Conservation (phyloP, 2,113 vertebrate species). For the Engystomops pustulosus region DNA sequence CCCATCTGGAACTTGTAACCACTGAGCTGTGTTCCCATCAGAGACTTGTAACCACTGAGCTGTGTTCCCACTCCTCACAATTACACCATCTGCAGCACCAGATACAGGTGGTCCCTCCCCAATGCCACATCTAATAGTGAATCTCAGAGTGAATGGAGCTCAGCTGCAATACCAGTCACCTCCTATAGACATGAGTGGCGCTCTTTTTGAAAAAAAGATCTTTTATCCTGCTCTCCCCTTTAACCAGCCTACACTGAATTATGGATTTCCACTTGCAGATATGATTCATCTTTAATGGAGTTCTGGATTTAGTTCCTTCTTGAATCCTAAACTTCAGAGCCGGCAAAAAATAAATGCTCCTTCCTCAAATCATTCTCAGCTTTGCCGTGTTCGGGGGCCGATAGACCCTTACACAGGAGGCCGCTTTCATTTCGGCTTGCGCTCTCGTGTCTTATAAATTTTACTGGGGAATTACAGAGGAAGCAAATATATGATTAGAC, state of each 20-base stretch:
- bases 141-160: no score
- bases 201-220: background rate
- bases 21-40: no score
- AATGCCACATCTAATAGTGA: no score
- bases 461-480: conserved; percentile 38
- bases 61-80: no score
- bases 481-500: conserved; percentile 47
- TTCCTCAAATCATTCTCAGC: background rate
- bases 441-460: conserved; percentile 27
- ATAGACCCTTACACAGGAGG: background rate
- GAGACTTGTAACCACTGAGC: no score
- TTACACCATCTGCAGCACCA: no score
- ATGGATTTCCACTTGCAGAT: background rate
- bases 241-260: background rate
- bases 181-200: background rate
- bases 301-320: background rate
- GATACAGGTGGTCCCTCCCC: no score
- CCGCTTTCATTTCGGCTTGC: conserved; percentile 27
- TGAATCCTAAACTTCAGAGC: background rate
- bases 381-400: background rate
- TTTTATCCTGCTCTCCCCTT: background rate
- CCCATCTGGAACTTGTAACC: no score
- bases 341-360: no score
- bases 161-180: background rate
- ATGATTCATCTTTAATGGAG: conserved; percentile 15